A percentile compares a stretch with the other conserved stretches of the same genome.
phyloP scores from a whole-genome alignment of 2,888 invertebrate species.

The Hoplodrina blanda region DNA sequence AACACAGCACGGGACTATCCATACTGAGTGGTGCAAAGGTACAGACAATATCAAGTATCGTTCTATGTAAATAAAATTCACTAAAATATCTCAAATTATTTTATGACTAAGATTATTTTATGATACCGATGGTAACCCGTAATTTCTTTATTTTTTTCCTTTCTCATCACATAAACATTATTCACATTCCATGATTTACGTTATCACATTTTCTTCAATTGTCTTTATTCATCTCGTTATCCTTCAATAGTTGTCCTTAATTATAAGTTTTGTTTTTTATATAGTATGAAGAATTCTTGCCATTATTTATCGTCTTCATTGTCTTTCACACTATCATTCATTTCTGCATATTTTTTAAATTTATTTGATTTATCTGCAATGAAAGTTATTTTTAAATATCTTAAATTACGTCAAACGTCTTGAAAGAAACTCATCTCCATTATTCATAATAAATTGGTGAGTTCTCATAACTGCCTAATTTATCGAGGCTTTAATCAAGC shows the following conservation, averaged over 20 bases:
- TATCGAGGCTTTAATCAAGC: not conserved
- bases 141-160: not conserved
- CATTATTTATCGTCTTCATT: not conserved
- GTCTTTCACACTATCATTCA: slow-evolving; percentile 3
- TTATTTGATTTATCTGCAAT: slow-evolving; percentile 46
- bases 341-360: slow-evolving; percentile 34
- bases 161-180: not conserved
- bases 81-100: not conserved
- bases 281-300: slow-evolving; percentile 9
- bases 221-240: not conserved
- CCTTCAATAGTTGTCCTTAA: not conserved
- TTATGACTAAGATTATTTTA: not conserved
- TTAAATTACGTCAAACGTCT: too few species aligned
- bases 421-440: too few species aligned
- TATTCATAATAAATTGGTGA: too few species aligned
- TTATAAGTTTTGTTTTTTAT: not conserved
- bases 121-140: not conserved
- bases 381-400: not conserved
- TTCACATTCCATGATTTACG: too few species aligned
- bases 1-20: slow-evolving; percentile 49
- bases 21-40: slow-evolving; percentile 17
- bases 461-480: not conserved
- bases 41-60: not conserved
- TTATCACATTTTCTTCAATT: not conserved
- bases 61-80: slow-evolving; percentile 14